Evolutionary conservation across 2,113 vertebrate genomes (phyloP), one percentile per base, ranked within the genome.

Genomic region (Aythya baeri): DNA sequence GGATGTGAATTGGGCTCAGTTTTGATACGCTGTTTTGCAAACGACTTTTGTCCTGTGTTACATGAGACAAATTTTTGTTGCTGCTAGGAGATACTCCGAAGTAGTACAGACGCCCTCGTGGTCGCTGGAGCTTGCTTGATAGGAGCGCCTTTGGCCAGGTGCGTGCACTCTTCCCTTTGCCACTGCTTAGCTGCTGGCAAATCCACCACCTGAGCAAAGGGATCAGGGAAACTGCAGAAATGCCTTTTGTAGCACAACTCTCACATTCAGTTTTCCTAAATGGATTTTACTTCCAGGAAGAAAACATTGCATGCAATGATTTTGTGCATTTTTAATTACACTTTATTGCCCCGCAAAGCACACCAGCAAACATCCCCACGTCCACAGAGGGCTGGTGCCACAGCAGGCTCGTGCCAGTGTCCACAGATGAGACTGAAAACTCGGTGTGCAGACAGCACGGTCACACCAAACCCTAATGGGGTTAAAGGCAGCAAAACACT

Each of bases 161-260:
- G 75, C 71, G 61, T 66, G 73, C 67, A 58, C 57, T 94, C 83
- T 87, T 63, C n/a, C 67, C 97, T 96, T 96, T 83, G 43, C 59
- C 32, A 74, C 32, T 80, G 59, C 68, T 83, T 71, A 88, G 50
- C 77, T 71, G 65, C 49, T 88, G 91, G 65, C 87, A 95, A 96
- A 95, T 73, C 94, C 86, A 58, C 62, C 73, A 90, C 73, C 70
- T 88, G 66, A 82, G 75, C 52, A 91, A 88, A 78, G 23, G 73
- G 32, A 63, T 91, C 90, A 96, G 91, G 94, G 91, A 96, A 97
- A 54, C 50, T 22, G 21, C 83, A 95, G 82, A 83, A 89, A 91
- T 46, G 63, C 63, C 85, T 83, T 95, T 92, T 72, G 79, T 59
- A 77, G 16, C 66, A 79, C 25, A 38, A 77, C 81, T 14, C 34